Evolutionary conservation across 2,888 invertebrate species (phyloP), one percentile per base, ranked within the genome.

Genomic region (Cylindroiulus punctatus): DNA sequence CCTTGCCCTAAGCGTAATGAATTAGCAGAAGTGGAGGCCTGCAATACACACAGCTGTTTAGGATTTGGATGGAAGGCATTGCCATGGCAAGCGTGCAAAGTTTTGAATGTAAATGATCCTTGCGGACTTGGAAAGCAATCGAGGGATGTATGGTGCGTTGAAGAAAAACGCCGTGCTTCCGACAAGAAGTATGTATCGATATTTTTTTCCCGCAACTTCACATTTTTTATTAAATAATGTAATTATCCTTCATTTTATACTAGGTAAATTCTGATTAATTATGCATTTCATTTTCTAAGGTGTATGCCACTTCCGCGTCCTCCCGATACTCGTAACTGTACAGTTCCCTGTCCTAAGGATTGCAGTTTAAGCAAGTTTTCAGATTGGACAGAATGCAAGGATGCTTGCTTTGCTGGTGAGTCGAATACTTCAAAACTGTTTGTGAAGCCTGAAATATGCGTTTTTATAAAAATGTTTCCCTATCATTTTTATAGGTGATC

Each of bases 1-100:
- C 92, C 92, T 0, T 93, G 93, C 88, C 93, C 93, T 0, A 89
- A 92, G 0, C 92, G 92, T 88, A 92, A 93, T 86, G 93, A 93
- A 88, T 90, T 93, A 86, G 87, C 92, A 1, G 93, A 93, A 89
- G 92, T 92, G 88, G 93, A 93, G 88, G 91, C 92, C 0, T 93
- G 93, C 89, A 88, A 88, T 85, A 81, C 84, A 30, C 86, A 87
- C n/a, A 87, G 86, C 42, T 89, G 89, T 85, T 87, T 88, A n/a
- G 88, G 88, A 2, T 88, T 88, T 81, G 88, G 88, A 26, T 89
- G 89, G 89, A 87, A 87, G 22, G 86, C 87, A 5, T 88, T 87
- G 40, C 87, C 87, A 12, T 89, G 89, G 89, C 86, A 88, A 40
- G 17, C 36, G 32, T 89, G 89, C 65, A 82, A 86, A n/a, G 87